phyloP scores from a whole-genome alignment of 2,888 invertebrate species.

The Pristionchus fissidentatus region DNA sequence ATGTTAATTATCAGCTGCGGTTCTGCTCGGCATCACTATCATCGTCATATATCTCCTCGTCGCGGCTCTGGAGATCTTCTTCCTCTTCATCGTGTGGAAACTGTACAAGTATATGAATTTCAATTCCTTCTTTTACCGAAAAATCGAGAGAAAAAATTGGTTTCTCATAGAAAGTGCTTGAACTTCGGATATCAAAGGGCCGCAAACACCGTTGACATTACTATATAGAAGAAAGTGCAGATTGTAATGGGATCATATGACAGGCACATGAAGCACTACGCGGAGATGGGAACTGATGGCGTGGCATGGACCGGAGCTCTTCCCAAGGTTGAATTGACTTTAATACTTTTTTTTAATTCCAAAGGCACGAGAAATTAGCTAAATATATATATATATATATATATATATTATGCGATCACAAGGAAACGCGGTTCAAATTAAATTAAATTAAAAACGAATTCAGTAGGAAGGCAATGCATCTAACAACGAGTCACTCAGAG shows the following conservation, averaged over 20 bases:
- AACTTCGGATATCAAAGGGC: not conserved
- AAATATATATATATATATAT: no score
- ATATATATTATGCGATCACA: no score
- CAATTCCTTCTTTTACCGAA: not conserved
- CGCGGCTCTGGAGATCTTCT: constrained; percentile 72
- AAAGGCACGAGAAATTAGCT: no score
- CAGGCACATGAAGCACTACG: constrained; percentile 72
- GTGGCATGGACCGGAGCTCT: constrained; percentile 43
- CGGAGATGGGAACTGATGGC: constrained; percentile 59
- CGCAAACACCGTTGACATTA: no score
- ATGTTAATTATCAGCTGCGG: constrained; percentile 64
- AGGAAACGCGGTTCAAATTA: no score
- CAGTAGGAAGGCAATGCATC: no score
- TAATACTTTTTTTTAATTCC: not conserved
- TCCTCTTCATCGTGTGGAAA: constrained; percentile 74
- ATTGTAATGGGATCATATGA: constrained; percentile 41
- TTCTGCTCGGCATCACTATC: constrained; percentile 70
- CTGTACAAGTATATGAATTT: constrained; percentile 69
- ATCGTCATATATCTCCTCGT: constrained; percentile 73
- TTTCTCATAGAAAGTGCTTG: not conserved
- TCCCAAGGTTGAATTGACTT: constrained; percentile 45
- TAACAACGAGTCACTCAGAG: no score
- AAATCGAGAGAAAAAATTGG: not conserved
- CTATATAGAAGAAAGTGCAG: no score
- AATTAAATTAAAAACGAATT: no score